phyloP scores from a whole-genome alignment of 1,140 invertebrate species.

The Linepithema humile region DNA sequence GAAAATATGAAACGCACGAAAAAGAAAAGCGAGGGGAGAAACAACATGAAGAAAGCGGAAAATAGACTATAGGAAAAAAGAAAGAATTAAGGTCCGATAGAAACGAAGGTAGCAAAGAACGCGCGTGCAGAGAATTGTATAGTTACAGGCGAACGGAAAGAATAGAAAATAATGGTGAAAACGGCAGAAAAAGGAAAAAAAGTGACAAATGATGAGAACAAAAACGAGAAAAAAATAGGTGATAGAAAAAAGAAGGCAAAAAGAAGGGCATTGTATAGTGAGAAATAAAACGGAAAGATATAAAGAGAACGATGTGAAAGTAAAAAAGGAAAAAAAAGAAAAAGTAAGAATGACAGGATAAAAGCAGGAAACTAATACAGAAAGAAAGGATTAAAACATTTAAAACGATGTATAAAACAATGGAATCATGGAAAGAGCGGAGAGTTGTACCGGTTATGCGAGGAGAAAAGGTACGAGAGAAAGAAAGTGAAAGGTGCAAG shows the following conservation, averaged over 20 bases:
- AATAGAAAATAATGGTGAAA: neutral
- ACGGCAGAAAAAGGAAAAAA: neutral
- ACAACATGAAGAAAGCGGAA: constrained; percentile 15
- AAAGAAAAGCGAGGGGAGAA: constrained; percentile 21
- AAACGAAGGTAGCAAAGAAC: neutral
- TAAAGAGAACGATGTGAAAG: neutral
- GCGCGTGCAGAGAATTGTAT: neutral
- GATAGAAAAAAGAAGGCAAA: neutral
- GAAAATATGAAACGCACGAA: neutral
- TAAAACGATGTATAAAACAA: neutral
- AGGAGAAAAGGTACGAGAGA: neutral
- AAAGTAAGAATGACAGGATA: neutral
- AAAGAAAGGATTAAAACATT: too few relatives aligned
- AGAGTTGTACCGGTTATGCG: neutral
- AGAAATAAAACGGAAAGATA: neutral
- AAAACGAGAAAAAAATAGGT: neutral
- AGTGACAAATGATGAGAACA: neutral
- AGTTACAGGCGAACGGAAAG: neutral
- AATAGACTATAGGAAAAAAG: constrained; percentile 1
- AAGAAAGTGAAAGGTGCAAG: neutral
- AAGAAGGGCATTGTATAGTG: neutral
- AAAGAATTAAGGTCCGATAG: constrained; percentile 1
- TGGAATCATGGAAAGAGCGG: neutral
- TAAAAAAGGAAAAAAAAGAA: neutral
- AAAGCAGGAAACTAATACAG: neutral